A percentile compares a stretch with the other conserved stretches of the same genome.
These are phyloP conservation scores for Gopherus evgoodei DNA, from an alignment of 2,113 vertebrate species.

Conservation along the genomic window DNA sequence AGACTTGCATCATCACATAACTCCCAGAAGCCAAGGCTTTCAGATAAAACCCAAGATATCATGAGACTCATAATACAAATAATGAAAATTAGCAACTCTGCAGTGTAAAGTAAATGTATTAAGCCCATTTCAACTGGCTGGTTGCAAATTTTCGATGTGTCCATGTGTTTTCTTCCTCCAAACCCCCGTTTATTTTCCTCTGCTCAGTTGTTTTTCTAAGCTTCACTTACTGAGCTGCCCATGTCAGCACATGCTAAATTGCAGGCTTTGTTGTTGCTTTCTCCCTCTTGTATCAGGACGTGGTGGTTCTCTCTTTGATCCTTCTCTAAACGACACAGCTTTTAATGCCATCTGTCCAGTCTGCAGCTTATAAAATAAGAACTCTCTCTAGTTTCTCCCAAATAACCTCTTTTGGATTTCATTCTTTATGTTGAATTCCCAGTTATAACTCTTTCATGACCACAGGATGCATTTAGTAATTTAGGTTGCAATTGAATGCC, in stretches of 20 bases:
- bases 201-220: constrained; percentile 52
- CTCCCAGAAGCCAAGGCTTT: neutral
- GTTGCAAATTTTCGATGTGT: neutral
- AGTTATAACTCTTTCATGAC: constrained; percentile 31
- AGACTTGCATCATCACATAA: neutral
- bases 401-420: constrained; percentile 61
- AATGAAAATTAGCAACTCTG: neutral
- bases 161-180: neutral
- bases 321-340: constrained; percentile 41
- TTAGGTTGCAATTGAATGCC: constrained; percentile 35
- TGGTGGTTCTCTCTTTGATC: constrained; percentile 61
- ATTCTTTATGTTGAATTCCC: constrained; percentile 33
- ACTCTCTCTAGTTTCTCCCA: constrained; percentile 19
- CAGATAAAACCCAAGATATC: neutral
- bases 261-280: constrained; percentile 51
- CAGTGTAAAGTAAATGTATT: neutral
- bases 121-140: neutral
- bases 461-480: constrained; percentile 40
- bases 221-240: constrained; percentile 34
- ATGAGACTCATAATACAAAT: neutral
- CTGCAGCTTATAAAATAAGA: constrained; percentile 40
- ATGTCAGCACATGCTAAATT: constrained; percentile 27
- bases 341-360: constrained; percentile 54
- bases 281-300: constrained; percentile 58
- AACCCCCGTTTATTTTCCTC: constrained; percentile 13